Evolutionary conservation across 2,888 invertebrate species (phyloP).

Genomic region (Nasonia oneida): DNA sequence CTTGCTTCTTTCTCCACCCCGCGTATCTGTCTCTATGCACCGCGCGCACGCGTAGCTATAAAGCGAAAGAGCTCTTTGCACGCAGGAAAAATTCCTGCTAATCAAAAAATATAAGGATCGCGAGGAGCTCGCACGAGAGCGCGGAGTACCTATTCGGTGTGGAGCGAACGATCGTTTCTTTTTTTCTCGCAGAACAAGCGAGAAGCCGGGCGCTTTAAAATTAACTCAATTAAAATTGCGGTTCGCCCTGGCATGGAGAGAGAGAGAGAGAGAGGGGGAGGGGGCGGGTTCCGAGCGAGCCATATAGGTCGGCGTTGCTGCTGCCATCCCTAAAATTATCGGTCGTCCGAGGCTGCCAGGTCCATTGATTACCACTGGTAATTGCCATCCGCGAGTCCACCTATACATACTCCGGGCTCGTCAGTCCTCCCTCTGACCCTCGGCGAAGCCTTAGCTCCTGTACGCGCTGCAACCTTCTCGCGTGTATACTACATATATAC

Average conservation of each 20-base stretch:
- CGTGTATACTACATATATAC: neutral
- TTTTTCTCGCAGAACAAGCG: neutral
- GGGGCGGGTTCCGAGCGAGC: conserved; percentile 13
- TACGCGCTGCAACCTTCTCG: neutral
- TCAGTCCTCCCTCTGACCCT: conserved; percentile 28
- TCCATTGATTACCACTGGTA: conserved; percentile 75
- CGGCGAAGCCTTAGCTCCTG: conserved; percentile 30
- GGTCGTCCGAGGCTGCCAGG: conserved; percentile 67
- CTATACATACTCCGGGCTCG: neutral
- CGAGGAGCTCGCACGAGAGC: neutral
- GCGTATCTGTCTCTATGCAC: neutral
- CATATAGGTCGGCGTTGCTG: conserved; percentile 25
- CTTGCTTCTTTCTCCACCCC: neutral
- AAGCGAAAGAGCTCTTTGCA: neutral
- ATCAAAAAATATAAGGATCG: conserved; percentile 1
- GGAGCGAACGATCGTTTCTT: conserved; percentile 14
- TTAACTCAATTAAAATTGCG: conserved; percentile 70
- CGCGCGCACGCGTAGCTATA: neutral
- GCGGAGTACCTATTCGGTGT: neutral
- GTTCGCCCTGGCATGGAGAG: conserved; percentile 1
- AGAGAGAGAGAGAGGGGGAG: neutral
- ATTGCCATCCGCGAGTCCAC: conserved; percentile 70
- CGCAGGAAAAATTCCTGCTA: conserved; percentile 3
- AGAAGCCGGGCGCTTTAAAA: conserved; percentile 62
- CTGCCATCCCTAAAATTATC: conserved; percentile 73